Base-by-base conservation (phyloP, 92 coral and sea anemone species). In the Zoanthus sociatus region DNA sequence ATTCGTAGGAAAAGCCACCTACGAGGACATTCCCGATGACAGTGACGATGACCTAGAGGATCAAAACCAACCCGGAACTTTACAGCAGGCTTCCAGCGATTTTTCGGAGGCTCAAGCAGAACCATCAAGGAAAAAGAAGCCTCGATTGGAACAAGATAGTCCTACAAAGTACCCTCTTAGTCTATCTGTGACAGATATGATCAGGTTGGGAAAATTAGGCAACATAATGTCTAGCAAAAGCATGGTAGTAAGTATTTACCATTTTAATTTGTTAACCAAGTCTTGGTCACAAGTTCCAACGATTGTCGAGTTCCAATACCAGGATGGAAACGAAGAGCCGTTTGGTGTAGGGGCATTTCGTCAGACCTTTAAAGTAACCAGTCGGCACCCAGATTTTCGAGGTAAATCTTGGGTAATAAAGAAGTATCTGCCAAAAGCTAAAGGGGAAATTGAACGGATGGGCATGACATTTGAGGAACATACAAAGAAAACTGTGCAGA, bases 401-500 rank as follows among this genome's bases (percentile, higher is more conserved):
- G 73, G 85, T 46, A 63, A 71, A 71, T 11, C 48, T 31, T 67
- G 78, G 87, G 87, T 83, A 11, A 46, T 83, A 60, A 70, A 83
- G 77, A 83, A 83, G 30, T 83, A 83, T 54, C 46, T 83, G 7
- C 37, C 18, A 30, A 69, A 47, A 17, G 87, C 87, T 2, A 68
- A 17, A 17, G 64, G 21, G 2, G 69, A 64, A 17, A 69, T 83
- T 60, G 64, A 47, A 46, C 21, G 45, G 31, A 82, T 66, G 74
- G 86, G 74, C 75, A 44, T 33, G 47, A 72, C 77, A 33, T 46
- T 10, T 64, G 46, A 72, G 47, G 86, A 82, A 37, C 86, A 82
- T 56, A 82, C 76, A 7, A 47, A 17, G 61, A 82, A 82, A 82
- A 66, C 86, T 30, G 86, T 82, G 42, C 86, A 82, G 75, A 82